phyloP scores from a whole-genome alignment of 2,888 invertebrate species.

The Synergus gifuensis region DNA sequence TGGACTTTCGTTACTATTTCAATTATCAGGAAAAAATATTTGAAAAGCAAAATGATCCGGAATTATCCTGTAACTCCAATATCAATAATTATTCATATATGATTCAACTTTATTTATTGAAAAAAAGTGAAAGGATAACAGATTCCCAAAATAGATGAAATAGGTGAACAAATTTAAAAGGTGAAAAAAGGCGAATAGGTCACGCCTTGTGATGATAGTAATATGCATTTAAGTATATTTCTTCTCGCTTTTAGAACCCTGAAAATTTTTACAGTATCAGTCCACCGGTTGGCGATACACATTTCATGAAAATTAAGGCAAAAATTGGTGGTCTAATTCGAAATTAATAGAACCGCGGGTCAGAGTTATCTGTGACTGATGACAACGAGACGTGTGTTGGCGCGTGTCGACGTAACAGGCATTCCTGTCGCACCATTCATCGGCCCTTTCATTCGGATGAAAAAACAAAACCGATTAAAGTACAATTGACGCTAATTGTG shows the following conservation, averaged over 20 bases:
- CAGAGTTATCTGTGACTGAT: constrained; percentile 54
- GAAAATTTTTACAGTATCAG: not conserved
- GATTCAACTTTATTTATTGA: too few species aligned
- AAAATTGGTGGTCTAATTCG: constrained; percentile 43
- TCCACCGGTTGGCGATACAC: not conserved
- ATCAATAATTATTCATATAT: too few species aligned
- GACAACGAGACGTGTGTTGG: constrained; percentile 50
- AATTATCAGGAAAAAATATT: too few species aligned
- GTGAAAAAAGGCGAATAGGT: too few species aligned
- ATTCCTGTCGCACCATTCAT: constrained; percentile 48
- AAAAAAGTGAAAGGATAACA: too few species aligned
- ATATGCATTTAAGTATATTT: not conserved
- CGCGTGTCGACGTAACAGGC: constrained; percentile 51
- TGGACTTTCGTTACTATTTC: too few species aligned
- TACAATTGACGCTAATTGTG: constrained; percentile 74
- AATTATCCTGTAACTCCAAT: too few species aligned
- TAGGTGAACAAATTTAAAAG: too few species aligned
- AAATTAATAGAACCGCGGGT: constrained; percentile 52
- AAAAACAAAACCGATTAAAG: constrained; percentile 69
- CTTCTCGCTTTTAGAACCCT: not conserved
- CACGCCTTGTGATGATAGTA: too few species aligned
- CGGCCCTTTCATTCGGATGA: constrained; percentile 42
- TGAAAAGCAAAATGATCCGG: too few species aligned
- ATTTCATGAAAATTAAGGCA: not conserved
- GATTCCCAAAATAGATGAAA: too few species aligned